Evolutionary conservation across 2,888 invertebrate genomes (phyloP).

Genomic region (Scelioninae gen. 1): DNA sequence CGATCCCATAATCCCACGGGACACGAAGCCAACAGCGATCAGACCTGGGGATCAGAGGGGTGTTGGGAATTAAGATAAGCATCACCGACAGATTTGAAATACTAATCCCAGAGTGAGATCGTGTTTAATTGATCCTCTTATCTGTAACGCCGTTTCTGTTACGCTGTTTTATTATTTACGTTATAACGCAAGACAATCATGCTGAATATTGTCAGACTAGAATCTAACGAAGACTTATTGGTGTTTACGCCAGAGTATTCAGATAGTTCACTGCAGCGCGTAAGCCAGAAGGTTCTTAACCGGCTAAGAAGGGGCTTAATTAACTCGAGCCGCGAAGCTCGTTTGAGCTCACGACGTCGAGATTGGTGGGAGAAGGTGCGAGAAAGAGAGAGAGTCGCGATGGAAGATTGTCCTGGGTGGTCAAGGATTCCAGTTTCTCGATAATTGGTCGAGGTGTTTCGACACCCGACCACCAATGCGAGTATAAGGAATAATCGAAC

Average conservation of each 20-base stretch:
- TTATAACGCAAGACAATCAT: neutral
- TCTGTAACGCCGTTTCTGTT: conserved; percentile 52
- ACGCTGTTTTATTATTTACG: conserved; percentile 54
- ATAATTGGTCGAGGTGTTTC: conserved; percentile 85
- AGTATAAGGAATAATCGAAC: conserved; percentile 74
- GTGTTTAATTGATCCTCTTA: conserved; percentile 67
- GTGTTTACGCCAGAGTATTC: neutral
- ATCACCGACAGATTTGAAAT: conserved; percentile 63
- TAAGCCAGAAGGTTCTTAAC: conserved; percentile 76
- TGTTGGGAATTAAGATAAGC: conserved; percentile 69
- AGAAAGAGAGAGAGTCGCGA: conserved; percentile 41
- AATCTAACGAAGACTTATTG: neutral
- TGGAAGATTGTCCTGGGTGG: conserved; percentile 76
- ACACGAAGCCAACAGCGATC: conserved; percentile 34
- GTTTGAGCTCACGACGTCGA: conserved; percentile 63
- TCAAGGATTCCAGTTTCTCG: conserved; percentile 84
- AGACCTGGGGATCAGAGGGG: conserved; percentile 53
- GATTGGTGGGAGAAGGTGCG: conserved; percentile 39
- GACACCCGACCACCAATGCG: conserved; percentile 82
- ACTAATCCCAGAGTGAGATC: conserved; percentile 58
- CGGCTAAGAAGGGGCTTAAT: conserved; percentile 71
- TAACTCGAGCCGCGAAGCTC: conserved; percentile 71
- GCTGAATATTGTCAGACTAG: neutral
- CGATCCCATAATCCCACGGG: conserved; percentile 58
- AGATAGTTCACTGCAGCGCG: conserved; percentile 47